phyloP scores from a whole-genome alignment of 2,888 invertebrate species.

The Acanthococcus lagerstroemiae region DNA sequence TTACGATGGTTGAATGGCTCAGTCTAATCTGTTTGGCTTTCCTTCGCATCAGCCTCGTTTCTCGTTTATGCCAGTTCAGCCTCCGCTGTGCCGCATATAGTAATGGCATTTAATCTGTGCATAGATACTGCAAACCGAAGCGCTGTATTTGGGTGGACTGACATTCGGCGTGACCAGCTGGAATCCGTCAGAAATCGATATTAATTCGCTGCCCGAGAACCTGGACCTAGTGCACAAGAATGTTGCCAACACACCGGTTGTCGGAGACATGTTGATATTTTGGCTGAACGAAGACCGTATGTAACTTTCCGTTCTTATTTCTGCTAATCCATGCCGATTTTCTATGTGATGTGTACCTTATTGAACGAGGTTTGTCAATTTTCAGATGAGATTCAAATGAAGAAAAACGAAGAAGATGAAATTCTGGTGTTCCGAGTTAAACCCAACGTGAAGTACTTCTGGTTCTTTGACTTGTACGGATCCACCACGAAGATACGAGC shows the following conservation, averaged over 20 bases:
- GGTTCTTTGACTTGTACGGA: constrained; percentile 89
- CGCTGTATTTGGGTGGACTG: constrained; percentile 78
- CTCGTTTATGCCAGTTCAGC: no score
- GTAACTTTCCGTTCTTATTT: no score
- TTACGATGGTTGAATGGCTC: no score
- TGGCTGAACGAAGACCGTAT: constrained; percentile 55
- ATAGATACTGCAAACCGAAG: constrained; percentile 65
- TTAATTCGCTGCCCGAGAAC: constrained; percentile 75
- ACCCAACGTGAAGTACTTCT: constrained; percentile 82
- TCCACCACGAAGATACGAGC: not conserved
- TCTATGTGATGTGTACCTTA: no score
- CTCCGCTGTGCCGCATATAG: no score
- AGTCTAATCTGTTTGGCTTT: no score
- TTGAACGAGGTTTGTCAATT: no score
- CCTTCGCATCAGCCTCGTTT: no score
- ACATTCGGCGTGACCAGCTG: constrained; percentile 91
- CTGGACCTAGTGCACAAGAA: constrained; percentile 91
- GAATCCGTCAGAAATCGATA: constrained; percentile 68
- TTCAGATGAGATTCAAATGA: constrained; percentile 51
- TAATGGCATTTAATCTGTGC: no score
- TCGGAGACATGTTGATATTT: constrained; percentile 78
- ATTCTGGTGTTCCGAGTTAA: constrained; percentile 90
- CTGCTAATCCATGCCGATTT: no score
- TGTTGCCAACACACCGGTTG: constrained; percentile 68
- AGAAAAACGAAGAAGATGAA: constrained; percentile 71